Evolutionary conservation across 2,888 invertebrate genomes (phyloP).

Genomic region (Drosophila seclusa): DNA sequence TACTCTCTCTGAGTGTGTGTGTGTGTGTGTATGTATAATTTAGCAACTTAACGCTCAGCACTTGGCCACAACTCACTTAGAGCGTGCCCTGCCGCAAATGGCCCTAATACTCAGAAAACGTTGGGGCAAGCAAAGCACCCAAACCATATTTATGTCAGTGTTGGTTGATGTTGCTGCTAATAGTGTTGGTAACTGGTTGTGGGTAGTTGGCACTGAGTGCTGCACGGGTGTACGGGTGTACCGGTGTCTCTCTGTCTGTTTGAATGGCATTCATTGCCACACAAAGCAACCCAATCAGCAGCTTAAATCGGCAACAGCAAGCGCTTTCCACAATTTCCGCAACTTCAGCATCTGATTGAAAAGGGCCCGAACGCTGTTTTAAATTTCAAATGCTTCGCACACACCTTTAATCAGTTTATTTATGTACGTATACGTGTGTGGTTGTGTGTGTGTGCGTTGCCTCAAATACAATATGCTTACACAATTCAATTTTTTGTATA

Average conservation of each 20-base stretch:
- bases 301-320: conserved; percentile 57
- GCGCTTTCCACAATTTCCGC: conserved; percentile 72
- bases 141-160: conserved; percentile 57
- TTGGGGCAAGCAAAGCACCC: conserved; percentile 11
- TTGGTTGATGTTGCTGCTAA: conserved; percentile 19
- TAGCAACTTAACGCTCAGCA: conserved; percentile 55
- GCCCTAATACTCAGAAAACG: conserved; percentile 46
- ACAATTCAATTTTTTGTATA: conserved; percentile 57
- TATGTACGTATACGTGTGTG: conserved; percentile 2
- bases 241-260: conserved; percentile 12
- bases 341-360: conserved; percentile 61
- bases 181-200: conserved; percentile 8
- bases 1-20: neutral
- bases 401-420: conserved; percentile 69
- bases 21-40: conserved; percentile 52
- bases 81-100: conserved; percentile 67
- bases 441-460: conserved; percentile 49
- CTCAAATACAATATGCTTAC: conserved; percentile 61
- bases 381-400: conserved; percentile 60
- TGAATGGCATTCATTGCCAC: conserved; percentile 37
- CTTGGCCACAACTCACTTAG: conserved; percentile 76
- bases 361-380: conserved; percentile 44
- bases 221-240: neutral
- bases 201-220: neutral
- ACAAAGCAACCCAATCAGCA: conserved; percentile 66